Evolutionary conservation across 2,888 invertebrate genomes (phyloP).

Genomic region (Peribatodes rhomboidaria): DNA sequence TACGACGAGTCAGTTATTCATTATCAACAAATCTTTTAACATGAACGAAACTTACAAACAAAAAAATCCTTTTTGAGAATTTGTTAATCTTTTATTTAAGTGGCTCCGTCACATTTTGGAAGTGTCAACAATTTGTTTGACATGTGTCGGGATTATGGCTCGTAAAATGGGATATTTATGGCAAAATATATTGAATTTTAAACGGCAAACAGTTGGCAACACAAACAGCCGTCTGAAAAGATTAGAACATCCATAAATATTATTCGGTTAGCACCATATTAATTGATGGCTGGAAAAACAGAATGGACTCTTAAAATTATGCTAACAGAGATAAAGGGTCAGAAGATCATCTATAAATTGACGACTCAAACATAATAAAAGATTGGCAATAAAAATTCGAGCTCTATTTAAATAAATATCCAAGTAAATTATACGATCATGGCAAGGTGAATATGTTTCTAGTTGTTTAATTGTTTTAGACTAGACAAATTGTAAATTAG

Average conservation of each 20-base stretch:
- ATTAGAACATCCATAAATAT: constrained; percentile 50
- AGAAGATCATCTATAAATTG: constrained; percentile 27
- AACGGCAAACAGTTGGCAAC: constrained; percentile 61
- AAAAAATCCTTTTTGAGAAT: constrained; percentile 46
- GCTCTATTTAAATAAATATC: constrained; percentile 21
- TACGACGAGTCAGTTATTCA: not conserved
- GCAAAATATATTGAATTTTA: constrained; percentile 75
- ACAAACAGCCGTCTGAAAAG: constrained; percentile 32
- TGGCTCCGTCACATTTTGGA: constrained; percentile 66
- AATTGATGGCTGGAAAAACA: constrained; percentile 39
- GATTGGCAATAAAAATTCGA: constrained; percentile 18
- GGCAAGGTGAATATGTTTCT: not conserved
- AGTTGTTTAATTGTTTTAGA: not conserved
- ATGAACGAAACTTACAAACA: constrained; percentile 47
- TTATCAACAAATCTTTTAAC: constrained; percentile 18
- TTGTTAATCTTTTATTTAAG: constrained; percentile 64
- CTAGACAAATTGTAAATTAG: no score
- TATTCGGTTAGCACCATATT: constrained; percentile 48
- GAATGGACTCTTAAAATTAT: constrained; percentile 37
- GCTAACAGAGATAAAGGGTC: constrained; percentile 39
- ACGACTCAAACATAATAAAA: not conserved
- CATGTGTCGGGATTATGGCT: constrained; percentile 72
- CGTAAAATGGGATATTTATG: constrained; percentile 76
- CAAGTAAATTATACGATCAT: not conserved
- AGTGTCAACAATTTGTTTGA: constrained; percentile 81